Conservation (phyloP, 2,888 invertebrate species). For the Phania funesta region DNA sequence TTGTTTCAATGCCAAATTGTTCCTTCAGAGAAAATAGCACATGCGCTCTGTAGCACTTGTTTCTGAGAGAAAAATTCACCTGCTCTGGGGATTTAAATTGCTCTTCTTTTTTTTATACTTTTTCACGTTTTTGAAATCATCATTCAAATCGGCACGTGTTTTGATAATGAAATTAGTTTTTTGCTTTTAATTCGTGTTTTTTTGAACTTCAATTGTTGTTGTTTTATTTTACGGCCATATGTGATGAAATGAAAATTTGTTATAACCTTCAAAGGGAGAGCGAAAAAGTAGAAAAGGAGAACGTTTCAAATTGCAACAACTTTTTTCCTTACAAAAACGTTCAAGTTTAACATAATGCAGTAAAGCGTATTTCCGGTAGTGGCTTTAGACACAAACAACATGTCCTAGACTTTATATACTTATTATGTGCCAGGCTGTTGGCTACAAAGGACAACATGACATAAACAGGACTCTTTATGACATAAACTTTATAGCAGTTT, state of each 20-base stretch:
- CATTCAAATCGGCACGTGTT: constrained; percentile 52
- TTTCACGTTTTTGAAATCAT: not conserved
- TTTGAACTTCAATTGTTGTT: constrained; percentile 35
- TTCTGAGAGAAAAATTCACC: not conserved
- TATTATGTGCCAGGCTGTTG: too few relatives aligned
- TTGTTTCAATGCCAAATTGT: constrained; percentile 24
- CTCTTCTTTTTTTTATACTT: not conserved
- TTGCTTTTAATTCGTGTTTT: constrained; percentile 33
- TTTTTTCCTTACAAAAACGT: constrained; percentile 36
- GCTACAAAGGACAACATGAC: not conserved
- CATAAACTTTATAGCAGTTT: not conserved
- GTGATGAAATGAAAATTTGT: constrained; percentile 67
- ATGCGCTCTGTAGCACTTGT: constrained; percentile 13
- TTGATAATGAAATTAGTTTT: not conserved
- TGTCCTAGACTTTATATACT: too few relatives aligned
- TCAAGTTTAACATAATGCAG: constrained; percentile 66
- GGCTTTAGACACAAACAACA: constrained; percentile 31
- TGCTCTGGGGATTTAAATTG: not conserved
- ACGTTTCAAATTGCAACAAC: not conserved
- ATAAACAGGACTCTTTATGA: constrained; percentile 43
- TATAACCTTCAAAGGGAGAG: constrained; percentile 17
- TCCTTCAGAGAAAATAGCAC: constrained; percentile 2
- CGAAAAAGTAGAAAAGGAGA: not conserved
- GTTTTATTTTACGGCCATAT: constrained; percentile 44
- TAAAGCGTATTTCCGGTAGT: constrained; percentile 76